A percentile compares a stretch with the other conserved stretches of the same genome.
Evolutionary conservation across 2,888 invertebrate genomes (phyloP).

Genomic region (Andrena bicolor): DNA sequence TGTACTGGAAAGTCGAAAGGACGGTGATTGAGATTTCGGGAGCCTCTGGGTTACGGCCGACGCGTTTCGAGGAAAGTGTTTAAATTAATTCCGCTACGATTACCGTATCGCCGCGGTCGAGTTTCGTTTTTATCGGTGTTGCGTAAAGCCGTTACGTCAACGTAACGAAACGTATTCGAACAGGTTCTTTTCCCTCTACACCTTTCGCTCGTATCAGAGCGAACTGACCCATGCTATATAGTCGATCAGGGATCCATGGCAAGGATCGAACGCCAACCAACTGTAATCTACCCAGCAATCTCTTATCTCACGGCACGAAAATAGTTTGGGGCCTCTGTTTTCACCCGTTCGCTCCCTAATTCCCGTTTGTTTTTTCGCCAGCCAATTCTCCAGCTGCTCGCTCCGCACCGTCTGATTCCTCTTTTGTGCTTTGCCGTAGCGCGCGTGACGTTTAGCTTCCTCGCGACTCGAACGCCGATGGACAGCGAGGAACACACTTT

Average conservation of each 20-base stretch:
- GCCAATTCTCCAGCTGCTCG: conserved; percentile 37
- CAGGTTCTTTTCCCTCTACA: conserved; percentile 32
- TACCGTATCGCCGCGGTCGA: conserved; percentile 36
- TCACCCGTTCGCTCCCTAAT: conserved; percentile 16
- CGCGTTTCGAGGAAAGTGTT: conserved; percentile 48
- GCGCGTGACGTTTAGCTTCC: neutral
- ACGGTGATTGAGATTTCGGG: neutral
- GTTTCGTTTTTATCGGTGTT: conserved; percentile 57
- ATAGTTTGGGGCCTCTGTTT: conserved; percentile 25
- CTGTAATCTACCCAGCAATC: too few species aligned
- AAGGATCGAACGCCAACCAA: neutral
- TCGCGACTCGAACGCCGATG: neutral
- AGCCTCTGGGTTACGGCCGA: conserved; percentile 6
- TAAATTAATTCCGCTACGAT: conserved; percentile 52
- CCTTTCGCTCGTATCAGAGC: conserved; percentile 52
- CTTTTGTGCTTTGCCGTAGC: neutral
- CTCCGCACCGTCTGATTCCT: conserved; percentile 37
- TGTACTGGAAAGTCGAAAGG: neutral
- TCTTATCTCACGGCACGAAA: conserved; percentile 1
- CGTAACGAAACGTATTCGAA: conserved; percentile 54
- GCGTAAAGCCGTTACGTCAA: conserved; percentile 60
- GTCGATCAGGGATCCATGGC: neutral
- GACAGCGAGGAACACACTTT: neutral
- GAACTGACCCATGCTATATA: too few species aligned
- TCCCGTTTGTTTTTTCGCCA: conserved; percentile 37